These are phyloP conservation scores for Stichodactyla helianthus DNA, from an alignment of 64 coral and sea anemone genomes.

Conservation along the genomic window DNA sequence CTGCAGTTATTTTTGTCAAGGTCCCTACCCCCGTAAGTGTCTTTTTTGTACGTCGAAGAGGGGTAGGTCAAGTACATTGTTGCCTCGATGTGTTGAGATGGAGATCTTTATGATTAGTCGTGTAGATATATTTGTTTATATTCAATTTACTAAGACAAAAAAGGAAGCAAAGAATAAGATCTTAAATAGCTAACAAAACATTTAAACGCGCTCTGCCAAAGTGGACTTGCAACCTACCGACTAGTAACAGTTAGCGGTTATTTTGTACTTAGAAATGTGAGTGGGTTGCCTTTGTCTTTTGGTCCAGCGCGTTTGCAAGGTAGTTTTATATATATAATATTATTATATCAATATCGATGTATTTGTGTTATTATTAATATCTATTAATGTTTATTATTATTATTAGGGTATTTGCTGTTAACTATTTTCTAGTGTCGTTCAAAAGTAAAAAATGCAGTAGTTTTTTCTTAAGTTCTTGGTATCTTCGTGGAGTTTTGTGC, in stretches of 20 bases:
- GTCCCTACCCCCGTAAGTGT: background rate
- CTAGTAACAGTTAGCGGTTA: background rate
- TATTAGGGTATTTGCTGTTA: constrained; percentile 12
- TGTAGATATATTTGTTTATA: constrained; percentile 17
- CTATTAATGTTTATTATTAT: constrained; percentile 25
- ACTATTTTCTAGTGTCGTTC: background rate
- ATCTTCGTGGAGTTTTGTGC: background rate
- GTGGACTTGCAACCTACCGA: background rate
- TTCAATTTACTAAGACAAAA: background rate
- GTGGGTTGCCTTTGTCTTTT: constrained; percentile 13
- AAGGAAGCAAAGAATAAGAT: constrained; percentile 2
- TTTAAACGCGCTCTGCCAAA: background rate
- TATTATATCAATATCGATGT: constrained; percentile 10
- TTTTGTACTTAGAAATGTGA: background rate
- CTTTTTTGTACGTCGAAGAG: background rate
- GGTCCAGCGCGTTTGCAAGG: background rate
- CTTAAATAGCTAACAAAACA: constrained; percentile 5
- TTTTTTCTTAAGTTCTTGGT: background rate
- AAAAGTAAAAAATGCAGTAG: background rate
- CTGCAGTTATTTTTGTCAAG: background rate
- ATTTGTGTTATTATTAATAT: constrained; percentile 26
- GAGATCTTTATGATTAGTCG: background rate
- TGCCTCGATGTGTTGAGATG: background rate
- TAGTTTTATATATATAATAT: constrained; percentile 31
- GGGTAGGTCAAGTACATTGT: background rate